Conservation (phyloP, 2,113 vertebrate genomes). For the Geococcyx californianus region DNA sequence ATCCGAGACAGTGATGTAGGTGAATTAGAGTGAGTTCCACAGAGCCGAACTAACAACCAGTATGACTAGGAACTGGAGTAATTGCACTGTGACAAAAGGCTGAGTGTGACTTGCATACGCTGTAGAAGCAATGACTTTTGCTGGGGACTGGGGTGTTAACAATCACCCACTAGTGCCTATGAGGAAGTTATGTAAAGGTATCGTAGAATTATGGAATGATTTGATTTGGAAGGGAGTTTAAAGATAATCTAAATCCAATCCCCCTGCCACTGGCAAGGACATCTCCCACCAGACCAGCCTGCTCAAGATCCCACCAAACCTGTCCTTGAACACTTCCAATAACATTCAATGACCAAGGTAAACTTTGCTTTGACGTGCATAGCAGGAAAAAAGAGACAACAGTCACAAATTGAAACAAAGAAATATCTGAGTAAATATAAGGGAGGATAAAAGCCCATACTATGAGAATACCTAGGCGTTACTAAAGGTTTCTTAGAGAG, state of each 20-base stretch:
- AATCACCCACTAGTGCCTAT: not conserved
- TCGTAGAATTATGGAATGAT: too few relatives aligned
- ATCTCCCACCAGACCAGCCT: too few relatives aligned
- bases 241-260: too few relatives aligned
- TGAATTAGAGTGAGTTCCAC: not conserved
- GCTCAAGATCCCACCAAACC: too few relatives aligned
- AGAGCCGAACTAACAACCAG: not conserved
- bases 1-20: not conserved
- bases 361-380: not conserved
- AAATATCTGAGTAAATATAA: not conserved
- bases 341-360: not conserved
- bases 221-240: too few relatives aligned
- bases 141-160: accelerated
- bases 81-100: not conserved
- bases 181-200: not conserved
- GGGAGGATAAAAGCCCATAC: not conserved
- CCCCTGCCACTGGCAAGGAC: too few relatives aligned
- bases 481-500: not conserved
- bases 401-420: not conserved
- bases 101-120: not conserved
- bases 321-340: too few relatives aligned
- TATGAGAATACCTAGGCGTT: not conserved
- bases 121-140: not conserved
- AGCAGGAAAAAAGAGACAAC: not conserved
- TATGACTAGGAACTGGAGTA: not conserved